Evolutionary conservation across 2,888 invertebrate species (phyloP), one percentile per base, ranked within the genome.

Genomic region (Amiota communis): DNA sequence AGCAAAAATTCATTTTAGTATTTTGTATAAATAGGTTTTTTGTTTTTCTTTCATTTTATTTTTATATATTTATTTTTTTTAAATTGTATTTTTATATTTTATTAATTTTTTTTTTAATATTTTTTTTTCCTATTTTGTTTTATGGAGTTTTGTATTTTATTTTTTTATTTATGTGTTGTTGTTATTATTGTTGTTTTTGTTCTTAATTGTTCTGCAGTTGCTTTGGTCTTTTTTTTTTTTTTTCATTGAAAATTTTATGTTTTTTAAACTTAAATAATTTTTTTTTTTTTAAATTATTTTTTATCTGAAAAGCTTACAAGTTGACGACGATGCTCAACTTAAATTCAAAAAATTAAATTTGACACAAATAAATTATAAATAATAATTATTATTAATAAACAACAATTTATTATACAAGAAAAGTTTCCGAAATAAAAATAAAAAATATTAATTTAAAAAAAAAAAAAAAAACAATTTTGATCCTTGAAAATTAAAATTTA

Each of bases 1-100:
- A 15, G 12, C 11, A 64, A 64, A 64, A 64, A 46, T 47, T 47
- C 48, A 17, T 59, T n/a, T 59, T 59, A 20, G 17, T 20, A 59
- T 36, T 36, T 36, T 15, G 23, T 17, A 15, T n/a, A 17, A 20
- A 15, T 17, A 15, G 10, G 17, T 57, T 13, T 57, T 57, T n/a
- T 57, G 15, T n/a, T 57, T n/a, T 23, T 23, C 1, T 23, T 23
- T 15, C 8, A 57, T 11, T 57, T n/a, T 57, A 2, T 15, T 57
- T 57, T 51, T 51, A n/a, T 57, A 17, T 17, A 1, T 57, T 15
- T 15, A 57, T 11, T 53, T 53, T 53, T 53, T 53, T 53, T n/a
- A n/a, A n/a, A n/a, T 53, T 53, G 15, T 51, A 51, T 51, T 51
- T 51, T 57, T 57, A 8, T 57, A 15, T 15, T n/a, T 57, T 13